Percentiles rank a stretch among this genome's conserved stretches.
These are phyloP conservation scores for Arrhopalites spinosus DNA, from an alignment of 2,888 invertebrate genomes.

Conservation along the genomic window DNA sequence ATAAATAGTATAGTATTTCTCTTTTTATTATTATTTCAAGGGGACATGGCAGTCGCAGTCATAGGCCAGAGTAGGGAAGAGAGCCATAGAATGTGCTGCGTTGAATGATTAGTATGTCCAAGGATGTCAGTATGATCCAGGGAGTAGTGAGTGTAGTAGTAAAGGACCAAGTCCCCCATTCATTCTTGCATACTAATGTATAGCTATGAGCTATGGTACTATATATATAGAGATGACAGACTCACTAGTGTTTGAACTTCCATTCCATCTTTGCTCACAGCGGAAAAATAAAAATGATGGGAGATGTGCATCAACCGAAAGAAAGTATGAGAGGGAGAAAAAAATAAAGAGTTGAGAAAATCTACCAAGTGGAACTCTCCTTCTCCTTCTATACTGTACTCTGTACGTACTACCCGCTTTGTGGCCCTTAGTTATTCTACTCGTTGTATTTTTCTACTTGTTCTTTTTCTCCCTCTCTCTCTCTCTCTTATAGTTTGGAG, in stretches of 20 bases:
- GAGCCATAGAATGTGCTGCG: neutral
- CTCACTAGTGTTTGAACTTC: slow-evolving; percentile 4
- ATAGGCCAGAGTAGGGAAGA: too few relatives aligned
- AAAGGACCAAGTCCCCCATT: neutral
- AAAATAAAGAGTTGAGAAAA: neutral
- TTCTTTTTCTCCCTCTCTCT: neutral
- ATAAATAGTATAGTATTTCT: neutral
- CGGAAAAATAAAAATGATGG: slow-evolving; percentile 28
- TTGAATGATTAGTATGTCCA: slow-evolving; percentile 26
- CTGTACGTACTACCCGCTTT: neutral
- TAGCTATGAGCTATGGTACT: too few relatives aligned
- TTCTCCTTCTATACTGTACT: neutral
- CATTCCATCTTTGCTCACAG: neutral
- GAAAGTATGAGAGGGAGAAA: slow-evolving; percentile 8
- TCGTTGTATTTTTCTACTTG: too few relatives aligned
- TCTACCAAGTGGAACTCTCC: slow-evolving; percentile 10
- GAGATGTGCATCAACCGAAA: slow-evolving; percentile 26
- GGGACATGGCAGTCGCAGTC: too few relatives aligned
- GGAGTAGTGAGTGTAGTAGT: neutral
- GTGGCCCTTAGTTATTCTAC: too few relatives aligned
- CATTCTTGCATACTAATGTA: neutral
- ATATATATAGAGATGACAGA: neutral
- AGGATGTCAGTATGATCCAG: slow-evolving; percentile 2
- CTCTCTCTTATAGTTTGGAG: neutral
- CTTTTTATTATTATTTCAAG: neutral